Conservation (phyloP, 2,888 invertebrate genomes). For the Amblyjoppa proteus region DNA sequence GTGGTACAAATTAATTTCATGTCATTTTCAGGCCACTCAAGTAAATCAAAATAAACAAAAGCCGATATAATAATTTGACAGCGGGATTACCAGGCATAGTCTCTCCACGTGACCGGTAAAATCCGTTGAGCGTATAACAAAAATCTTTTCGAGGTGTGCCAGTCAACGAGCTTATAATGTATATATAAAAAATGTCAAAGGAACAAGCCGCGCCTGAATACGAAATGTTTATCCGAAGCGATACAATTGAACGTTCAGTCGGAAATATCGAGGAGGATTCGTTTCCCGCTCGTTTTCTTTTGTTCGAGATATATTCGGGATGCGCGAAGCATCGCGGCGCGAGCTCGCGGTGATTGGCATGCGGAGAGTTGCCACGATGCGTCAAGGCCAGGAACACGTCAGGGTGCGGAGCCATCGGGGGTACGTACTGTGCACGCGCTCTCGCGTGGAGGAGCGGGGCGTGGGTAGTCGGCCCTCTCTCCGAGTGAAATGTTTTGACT, state of each 20-base stretch:
- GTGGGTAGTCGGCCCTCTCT: slow-evolving; percentile 30
- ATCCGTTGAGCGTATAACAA: not conserved
- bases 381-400: slow-evolving; percentile 78
- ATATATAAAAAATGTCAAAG: slow-evolving; percentile 38
- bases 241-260: slow-evolving; percentile 22
- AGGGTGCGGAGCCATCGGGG: slow-evolving; percentile 65
- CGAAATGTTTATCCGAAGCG: slow-evolving; percentile 42
- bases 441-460: slow-evolving; percentile 2
- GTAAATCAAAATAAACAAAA: not conserved
- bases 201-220: slow-evolving; percentile 22
- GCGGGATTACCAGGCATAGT: not conserved
- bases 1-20: not conserved
- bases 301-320: slow-evolving; percentile 50
- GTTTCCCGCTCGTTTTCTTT: slow-evolving; percentile 38
- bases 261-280: slow-evolving; percentile 54
- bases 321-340: slow-evolving; percentile 43
- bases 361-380: slow-evolving; percentile 66
- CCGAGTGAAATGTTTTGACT: slow-evolving; percentile 80
- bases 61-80: not conserved
- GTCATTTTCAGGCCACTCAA: not conserved
- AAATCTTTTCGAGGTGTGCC: not conserved
- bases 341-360: slow-evolving; percentile 74
- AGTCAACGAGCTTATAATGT: not conserved
- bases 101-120: not conserved
- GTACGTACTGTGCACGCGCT: slow-evolving; percentile 5